These are phyloP conservation scores for Virgularia gustaviana DNA, from an alignment of 92 coral and sea anemone genomes.

Conservation along the genomic window DNA sequence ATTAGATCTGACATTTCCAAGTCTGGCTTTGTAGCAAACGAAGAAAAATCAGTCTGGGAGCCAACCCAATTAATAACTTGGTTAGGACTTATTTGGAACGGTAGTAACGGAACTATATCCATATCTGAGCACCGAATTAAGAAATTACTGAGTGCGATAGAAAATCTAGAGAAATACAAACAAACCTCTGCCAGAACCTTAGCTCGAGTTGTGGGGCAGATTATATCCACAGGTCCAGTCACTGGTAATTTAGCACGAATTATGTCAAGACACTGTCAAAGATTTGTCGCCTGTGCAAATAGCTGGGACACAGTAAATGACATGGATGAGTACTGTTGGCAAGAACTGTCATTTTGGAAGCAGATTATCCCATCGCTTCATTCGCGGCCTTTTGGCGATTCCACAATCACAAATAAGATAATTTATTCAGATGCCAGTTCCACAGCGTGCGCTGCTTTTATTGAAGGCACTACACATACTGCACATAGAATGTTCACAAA, in stretches of 20 bases:
- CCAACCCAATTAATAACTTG: slow-evolving; percentile 45
- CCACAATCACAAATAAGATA: not conserved
- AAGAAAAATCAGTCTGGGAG: slow-evolving; percentile 44
- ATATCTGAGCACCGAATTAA: not conserved
- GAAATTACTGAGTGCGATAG: not conserved
- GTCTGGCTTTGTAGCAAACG: slow-evolving; percentile 43
- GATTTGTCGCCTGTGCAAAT: slow-evolving; percentile 21
- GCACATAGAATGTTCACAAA: slow-evolving; percentile 16
- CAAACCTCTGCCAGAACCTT: not conserved
- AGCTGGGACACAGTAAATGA: slow-evolving; percentile 29
- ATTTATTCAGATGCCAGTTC: slow-evolving; percentile 19
- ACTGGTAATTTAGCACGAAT: slow-evolving; percentile 33
- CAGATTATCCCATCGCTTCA: not conserved
- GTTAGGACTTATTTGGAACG: slow-evolving; percentile 38
- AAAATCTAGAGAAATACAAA: not conserved
- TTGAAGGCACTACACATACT: not conserved
- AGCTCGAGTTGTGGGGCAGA: slow-evolving; percentile 20
- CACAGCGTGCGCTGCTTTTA: slow-evolving; percentile 14
- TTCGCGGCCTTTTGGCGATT: not conserved
- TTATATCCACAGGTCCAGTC: slow-evolving; percentile 39
- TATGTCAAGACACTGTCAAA: slow-evolving; percentile 41
- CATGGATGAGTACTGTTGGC: slow-evolving; percentile 26
- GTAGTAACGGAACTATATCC: slow-evolving; percentile 2
- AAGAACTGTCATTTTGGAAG: slow-evolving; percentile 6
- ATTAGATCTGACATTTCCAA: slow-evolving; percentile 28